A percentile compares a stretch with the other conserved stretches of the same genome.
These are phyloP conservation scores for Phymatocera aterrima DNA, from an alignment of 2,888 invertebrate genomes.

Conservation along the genomic window DNA sequence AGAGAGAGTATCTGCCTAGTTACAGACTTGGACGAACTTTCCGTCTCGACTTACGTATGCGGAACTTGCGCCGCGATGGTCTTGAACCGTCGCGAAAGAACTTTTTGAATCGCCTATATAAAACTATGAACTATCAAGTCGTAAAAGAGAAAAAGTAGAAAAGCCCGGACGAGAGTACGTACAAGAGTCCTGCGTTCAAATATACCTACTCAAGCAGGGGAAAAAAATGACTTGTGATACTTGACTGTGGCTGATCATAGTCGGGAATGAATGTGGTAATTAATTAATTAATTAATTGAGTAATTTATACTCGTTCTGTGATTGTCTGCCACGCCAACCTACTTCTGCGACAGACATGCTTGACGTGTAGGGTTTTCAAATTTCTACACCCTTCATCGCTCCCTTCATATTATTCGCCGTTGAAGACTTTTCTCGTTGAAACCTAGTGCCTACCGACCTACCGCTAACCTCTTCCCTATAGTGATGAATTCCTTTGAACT, in stretches of 20 bases:
- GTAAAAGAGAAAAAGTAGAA: background rate
- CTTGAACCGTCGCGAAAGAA: conserved; percentile 10
- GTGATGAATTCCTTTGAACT: conserved; percentile 28
- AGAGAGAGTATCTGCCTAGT: too few relatives aligned
- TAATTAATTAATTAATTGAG: background rate
- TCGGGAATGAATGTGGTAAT: too few relatives aligned
- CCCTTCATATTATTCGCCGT: background rate
- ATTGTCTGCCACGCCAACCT: background rate
- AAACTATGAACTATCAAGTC: background rate
- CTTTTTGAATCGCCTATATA: conserved; percentile 3
- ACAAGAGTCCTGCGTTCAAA: background rate
- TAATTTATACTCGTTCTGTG: background rate
- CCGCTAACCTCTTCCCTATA: background rate
- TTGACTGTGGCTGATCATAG: background rate
- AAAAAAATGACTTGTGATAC: background rate
- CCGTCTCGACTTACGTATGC: conserved; percentile 19
- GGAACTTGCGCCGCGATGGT: conserved; percentile 20
- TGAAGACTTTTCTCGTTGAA: conserved; percentile 3
- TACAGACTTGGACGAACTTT: background rate
- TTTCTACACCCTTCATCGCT: background rate
- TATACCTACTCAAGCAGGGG: background rate
- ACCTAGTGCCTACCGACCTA: too few relatives aligned
- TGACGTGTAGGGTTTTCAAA: conserved; percentile 3
- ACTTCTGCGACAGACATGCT: background rate
- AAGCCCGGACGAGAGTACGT: background rate